A percentile compares a stretch with the other conserved stretches of the same genome.
Conservation (phyloP, 2,888 invertebrate genomes). For the Pyrocoelia pectoralis region DNA sequence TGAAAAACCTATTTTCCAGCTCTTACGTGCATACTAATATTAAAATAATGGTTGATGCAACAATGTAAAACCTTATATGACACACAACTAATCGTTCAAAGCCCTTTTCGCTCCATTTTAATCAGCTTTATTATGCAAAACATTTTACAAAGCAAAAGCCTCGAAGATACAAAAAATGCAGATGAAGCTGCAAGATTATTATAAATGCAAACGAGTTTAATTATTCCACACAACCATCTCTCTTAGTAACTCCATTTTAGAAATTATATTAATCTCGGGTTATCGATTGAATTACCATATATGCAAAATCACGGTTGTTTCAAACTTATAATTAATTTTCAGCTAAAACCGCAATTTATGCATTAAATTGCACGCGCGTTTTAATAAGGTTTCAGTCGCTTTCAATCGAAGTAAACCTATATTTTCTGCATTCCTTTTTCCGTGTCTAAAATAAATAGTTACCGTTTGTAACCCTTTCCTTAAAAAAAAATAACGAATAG, state of each 20-base stretch:
- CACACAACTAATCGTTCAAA: too few relatives aligned
- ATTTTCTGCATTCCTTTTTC: too few relatives aligned
- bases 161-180: neutral
- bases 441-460: neutral
- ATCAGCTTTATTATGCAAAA: conserved; percentile 1
- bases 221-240: neutral
- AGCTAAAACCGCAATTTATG: neutral
- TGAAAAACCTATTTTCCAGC: too few relatives aligned
- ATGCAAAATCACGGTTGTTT: neutral
- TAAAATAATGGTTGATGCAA: too few relatives aligned
- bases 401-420: neutral
- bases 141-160: neutral
- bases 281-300: neutral
- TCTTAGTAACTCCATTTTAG: conserved; percentile 1
- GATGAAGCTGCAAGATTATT: conserved; percentile 1
- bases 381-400: neutral
- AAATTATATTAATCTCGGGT: neutral
- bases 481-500: neutral
- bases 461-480: conserved; percentile 11
- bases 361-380: neutral
- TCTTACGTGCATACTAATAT: too few relatives aligned
- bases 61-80: too few relatives aligned
- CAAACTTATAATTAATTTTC: conserved; percentile 1
- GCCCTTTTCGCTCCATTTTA: neutral
- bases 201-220: neutral